Evolutionary conservation across 2,888 invertebrate species (phyloP), one percentile per base, ranked within the genome.

Genomic region (Dione vanillae): DNA sequence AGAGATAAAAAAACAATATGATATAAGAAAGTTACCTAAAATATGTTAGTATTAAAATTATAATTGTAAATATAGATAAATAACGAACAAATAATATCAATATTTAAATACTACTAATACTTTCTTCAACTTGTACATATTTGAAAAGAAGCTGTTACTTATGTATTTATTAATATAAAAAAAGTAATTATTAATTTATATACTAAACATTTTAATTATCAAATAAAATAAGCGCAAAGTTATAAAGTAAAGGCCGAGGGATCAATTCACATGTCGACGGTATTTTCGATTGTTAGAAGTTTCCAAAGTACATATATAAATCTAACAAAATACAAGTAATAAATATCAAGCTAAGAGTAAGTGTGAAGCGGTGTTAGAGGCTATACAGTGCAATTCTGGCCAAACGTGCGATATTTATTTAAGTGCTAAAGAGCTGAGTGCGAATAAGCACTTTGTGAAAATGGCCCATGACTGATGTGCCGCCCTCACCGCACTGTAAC

Each of bases 351-450:
- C 79, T 78, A 77, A 77, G 79, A 82, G 86, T 85, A 88, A 92
- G 92, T 91, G 92, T 92, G 86, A 89, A 91, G 88, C 86, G 88
- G 86, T 91, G 91, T 92, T 88, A 85, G 85, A 78, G 82, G 86
- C 87, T 85, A 90, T 89, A 88, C 85, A 81, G 86, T 85, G 79
- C 85, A 89, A 90, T 90, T 88, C 85, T 82, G 87, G 85, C 79
- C 85, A 89, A 90, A 90, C 89, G 91, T 89, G 90, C 83, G 84
- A 83, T 92, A 92, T 92, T 92, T 92, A 92, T 92, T 92, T 91
- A 92, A 88, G 88, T 85, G 83, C 80, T 81, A 81, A 84, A 85
- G 80, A 77, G 76, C 78, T 73, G 78, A 80, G 80, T 76, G 78
- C 80, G 80, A 79, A 79, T 80, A 83, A 83, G 87, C 92, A 91